Base-by-base conservation (phyloP, 1,140 invertebrate species). In the Zelostemma sp. region DNA sequence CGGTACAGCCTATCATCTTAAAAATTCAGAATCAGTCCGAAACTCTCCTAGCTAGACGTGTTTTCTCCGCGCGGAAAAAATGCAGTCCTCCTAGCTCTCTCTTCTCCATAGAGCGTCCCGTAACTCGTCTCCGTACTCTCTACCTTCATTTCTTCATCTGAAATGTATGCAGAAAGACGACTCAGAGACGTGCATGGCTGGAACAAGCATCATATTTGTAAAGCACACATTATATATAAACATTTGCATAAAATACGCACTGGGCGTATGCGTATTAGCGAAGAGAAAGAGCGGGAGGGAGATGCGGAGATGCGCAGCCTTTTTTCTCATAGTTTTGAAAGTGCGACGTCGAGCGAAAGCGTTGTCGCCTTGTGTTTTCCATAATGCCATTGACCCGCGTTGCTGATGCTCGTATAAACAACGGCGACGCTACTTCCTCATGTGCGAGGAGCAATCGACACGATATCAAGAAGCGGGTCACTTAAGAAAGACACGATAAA, bases 311-410 rank as follows among this genome's bases (percentile, higher is more conserved):
- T 19, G 28, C 19, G 15, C 28, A 33, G 48, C n/a, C 28, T 50
- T 35, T 50, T 50, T 50, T 31, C 14, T 28, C 48, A 21, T 35
- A n/a, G 14, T 50, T 50, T 50, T 50, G 48, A 50, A 50, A 50
- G 48, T 50, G 33, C 48, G 31, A 8, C 48, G 48, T 17, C 48
- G 48, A 50, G 48, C 48, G 48, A 50, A 50, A 50, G 48, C 48
- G 48, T 50, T 50, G 48, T 50, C 48, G 48, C 28, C 48, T 50
- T 18, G 48, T 50, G 48, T 50, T 50, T 50, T 50, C 48, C 48
- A 50, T 50, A 50, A 35, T 35, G 48, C 48, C 48, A 28, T 50
- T 50, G 48, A 50, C 48, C 48, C 48, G 12, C 6, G 48, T 16
- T 9, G 14, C 4, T 18, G 48, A 33, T 50, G 28, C 15, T 11